Base-by-base conservation (phyloP, 1,140 invertebrate genomes). In the Drosophila hydei region DNA sequence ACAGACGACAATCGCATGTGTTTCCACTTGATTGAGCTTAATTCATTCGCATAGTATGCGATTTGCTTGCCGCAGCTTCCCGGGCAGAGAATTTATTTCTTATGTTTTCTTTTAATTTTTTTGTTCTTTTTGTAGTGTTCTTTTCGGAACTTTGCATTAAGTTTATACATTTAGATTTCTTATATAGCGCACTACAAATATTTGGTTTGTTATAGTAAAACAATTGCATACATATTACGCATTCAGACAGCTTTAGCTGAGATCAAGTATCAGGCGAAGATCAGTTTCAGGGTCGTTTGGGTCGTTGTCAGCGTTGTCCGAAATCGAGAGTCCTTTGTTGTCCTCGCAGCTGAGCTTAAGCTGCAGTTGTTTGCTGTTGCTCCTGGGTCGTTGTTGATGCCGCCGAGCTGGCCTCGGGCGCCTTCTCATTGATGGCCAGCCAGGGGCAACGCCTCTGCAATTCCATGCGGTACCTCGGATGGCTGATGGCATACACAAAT, bases 401-500 rank as follows among this genome's bases (percentile, higher is more conserved):
- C 19, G 72, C 67, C n/a, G 69, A 91, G 11, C 92, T 92, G 12
- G 80, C 77, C 18, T 92, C 92, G 9, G 79, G 77, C 23, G 89
- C 77, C 71, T 92, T 91, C 81, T 94, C 94, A 23, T 93, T 93
- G 19, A 94, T 94, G 14, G 93, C 93, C 62, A 94, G 87, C 93
- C 94, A 94, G 27, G 94, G 94, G 25, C 94, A 77, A 61, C 92
- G 92, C 65, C 94, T 94, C 69, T 94, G 92, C n/a, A 94, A 84
- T 71, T 94, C 94, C 58, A 94, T 42, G 63, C 94, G 95, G 92
- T 96, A 97, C 93, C 94, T 94, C 5, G 96, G 96, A 93, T 97
- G 96, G 89, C 96, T 97, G 63, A 97, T 96, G 1, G 96, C 96
- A 80, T 97, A 96, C 4, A 97, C 94, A 87, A 96, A 97, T 0